Base-by-base conservation (phyloP, 2,888 invertebrate genomes). In the Melanargia galathea region DNA sequence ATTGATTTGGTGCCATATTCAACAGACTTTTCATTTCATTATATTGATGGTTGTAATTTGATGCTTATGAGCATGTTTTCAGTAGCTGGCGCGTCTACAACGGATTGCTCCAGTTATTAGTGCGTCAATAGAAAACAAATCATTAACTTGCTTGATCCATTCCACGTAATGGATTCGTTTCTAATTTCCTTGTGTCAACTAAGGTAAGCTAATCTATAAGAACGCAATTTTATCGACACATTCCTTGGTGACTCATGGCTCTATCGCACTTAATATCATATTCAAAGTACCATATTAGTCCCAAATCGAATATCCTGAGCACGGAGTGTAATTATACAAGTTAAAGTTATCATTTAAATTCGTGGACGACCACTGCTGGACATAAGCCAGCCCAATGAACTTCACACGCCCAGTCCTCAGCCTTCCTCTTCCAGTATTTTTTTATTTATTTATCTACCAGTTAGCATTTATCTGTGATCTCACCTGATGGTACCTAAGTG, bases 101-200 rank as follows among this genome's bases (percentile, higher is more conserved):
- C n/a, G 10, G 33, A 33, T 26, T 30, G 30, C 2, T 51, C 51
- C n/a, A 51, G 30, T 16, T 51, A 30, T 18, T 33, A 7, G 5
- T 48, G 24, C 22, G 10, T 4, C 11, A 46, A 46, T n/a, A 16
- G 6, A 26, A 45, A 11, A 45, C 20, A 10, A 45, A 45, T 11
- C 20, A 20, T 16, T 18, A 22, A 45, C 20, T 20, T 11, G 4
- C 20, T 2, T 49, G 26, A 26, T 49, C 26, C n/a, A 26, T 2
- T 8, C 20, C 4, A 22, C 4, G 20, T 45, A 11, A 45, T 45
- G 2, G 13, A 18, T 11, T 22, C 22, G n/a, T 49, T 16, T 16
- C 48, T 1, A 49, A 26, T 49, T 49, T 26, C 48, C 24, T n/a
- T 7, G 45, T 20, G 45, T 45, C 22, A 45, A 13, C 45, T 45